These are phyloP conservation scores for Amblyjoppa fuscipennis DNA, from an alignment of 2,888 invertebrate genomes.

Conservation along the genomic window DNA sequence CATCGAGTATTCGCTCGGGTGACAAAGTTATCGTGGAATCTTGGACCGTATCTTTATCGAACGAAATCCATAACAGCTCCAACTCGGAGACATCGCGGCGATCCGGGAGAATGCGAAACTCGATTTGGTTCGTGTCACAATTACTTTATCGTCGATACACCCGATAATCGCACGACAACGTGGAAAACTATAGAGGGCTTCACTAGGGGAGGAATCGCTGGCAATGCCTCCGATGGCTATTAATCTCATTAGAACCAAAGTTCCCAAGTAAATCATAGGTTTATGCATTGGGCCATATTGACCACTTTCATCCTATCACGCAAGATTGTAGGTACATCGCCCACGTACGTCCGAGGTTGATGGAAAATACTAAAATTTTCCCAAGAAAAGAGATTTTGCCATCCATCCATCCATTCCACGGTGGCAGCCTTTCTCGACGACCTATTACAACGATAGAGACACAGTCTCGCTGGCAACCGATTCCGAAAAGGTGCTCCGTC, in stretches of 20 bases:
- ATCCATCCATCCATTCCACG: not conserved
- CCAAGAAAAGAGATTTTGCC: conserved; percentile 34
- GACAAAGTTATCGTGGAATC: conserved; percentile 61
- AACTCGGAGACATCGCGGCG: conserved; percentile 13
- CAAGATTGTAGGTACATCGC: not conserved
- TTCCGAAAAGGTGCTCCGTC: conserved; percentile 31
- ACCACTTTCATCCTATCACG: too few species aligned
- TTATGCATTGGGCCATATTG: too few species aligned
- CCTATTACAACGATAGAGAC: conserved; percentile 55
- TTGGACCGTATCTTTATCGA: conserved; percentile 57
- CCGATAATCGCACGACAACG: conserved; percentile 28
- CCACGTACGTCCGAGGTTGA: not conserved
- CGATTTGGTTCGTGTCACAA: conserved; percentile 18
- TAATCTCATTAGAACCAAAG: not conserved
- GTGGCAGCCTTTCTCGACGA: conserved; percentile 45
- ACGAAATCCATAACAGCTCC: conserved; percentile 42
- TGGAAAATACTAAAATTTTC: conserved; percentile 11
- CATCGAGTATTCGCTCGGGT: conserved; percentile 51
- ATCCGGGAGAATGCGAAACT: conserved; percentile 19
- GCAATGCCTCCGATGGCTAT: conserved; percentile 37
- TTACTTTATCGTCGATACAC: conserved; percentile 25
- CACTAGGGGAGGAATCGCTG: not conserved
- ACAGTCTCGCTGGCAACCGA: conserved; percentile 7
- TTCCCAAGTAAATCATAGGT: not conserved
- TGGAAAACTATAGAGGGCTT: conserved; percentile 15